Percentiles rank a stretch among this genome's conserved stretches.
Conservation (phyloP, 2,888 invertebrate species). For the Andricus curvator region DNA sequence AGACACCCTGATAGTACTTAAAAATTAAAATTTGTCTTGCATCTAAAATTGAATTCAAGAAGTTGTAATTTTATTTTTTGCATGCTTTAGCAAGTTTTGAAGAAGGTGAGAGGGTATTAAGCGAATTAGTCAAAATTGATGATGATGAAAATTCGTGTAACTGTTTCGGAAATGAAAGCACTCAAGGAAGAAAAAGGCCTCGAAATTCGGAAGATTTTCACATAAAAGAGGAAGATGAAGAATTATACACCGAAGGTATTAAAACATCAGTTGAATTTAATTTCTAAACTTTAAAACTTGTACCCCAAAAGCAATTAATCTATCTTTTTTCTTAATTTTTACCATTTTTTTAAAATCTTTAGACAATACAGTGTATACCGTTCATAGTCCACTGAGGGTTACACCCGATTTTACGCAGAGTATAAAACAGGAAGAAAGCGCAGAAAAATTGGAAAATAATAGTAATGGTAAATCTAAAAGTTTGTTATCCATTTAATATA, state of each 20-base stretch:
- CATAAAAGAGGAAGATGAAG: neutral
- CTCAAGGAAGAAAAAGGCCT: neutral
- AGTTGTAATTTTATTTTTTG: no score
- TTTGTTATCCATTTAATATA: neutral
- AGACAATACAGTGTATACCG: neutral
- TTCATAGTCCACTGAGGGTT: conserved; percentile 5
- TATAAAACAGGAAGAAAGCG: neutral
- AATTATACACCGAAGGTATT: conserved; percentile 2
- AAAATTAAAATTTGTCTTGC: no score
- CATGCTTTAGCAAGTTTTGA: neutral
- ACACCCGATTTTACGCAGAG: conserved; percentile 14
- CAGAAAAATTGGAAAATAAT: conserved; percentile 2
- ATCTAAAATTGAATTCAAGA: no score
- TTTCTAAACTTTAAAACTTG: neutral
- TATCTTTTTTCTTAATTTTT: neutral
- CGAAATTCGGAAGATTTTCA: conserved; percentile 4
- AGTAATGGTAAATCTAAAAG: conserved; percentile 2
- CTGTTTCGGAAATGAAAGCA: conserved; percentile 16
- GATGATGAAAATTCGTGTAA: conserved; percentile 1
- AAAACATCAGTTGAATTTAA: neutral
- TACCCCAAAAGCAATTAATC: neutral
- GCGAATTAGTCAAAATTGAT: neutral
- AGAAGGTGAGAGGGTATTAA: conserved; percentile 13
- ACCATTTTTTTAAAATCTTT: neutral
- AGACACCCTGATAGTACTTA: no score